phyloP scores from a whole-genome alignment of 2,797 vertebrate species.

The Anolis apletophallus region DNA sequence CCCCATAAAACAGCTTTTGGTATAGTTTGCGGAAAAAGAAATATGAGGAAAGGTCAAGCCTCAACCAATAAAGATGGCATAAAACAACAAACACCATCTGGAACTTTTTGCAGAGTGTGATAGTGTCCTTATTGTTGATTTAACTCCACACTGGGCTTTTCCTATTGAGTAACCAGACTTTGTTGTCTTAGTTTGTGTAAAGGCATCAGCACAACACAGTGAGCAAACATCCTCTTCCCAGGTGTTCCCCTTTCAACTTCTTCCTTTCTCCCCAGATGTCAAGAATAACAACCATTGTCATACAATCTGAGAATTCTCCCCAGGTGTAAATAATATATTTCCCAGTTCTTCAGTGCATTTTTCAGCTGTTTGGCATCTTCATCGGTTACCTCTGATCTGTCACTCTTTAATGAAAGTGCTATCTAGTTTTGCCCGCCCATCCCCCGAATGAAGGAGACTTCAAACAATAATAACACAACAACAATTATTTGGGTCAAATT shows the following conservation, averaged over 20 bases:
- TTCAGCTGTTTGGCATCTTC: too few species aligned
- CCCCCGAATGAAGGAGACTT: too few species aligned
- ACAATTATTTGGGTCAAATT: too few species aligned
- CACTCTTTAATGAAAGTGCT: too few species aligned
- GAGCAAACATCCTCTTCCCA: neutral
- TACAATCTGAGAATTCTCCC: too few species aligned
- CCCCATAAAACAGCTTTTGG: neutral
- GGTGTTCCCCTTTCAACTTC: neutral
- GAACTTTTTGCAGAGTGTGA: neutral
- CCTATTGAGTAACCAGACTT: neutral
- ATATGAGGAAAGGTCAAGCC: neutral
- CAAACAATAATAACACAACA: too few species aligned
- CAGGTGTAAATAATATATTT: too few species aligned
- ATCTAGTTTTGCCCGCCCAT: too few species aligned
- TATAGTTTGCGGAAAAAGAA: neutral
- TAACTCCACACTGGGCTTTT: neutral
- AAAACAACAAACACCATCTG: neutral
- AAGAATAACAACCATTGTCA: too few species aligned
- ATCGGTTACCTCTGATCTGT: too few species aligned
- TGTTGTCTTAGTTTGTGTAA: neutral
- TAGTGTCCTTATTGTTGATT: neutral
- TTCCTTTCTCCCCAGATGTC: too few species aligned
- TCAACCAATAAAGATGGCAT: neutral
- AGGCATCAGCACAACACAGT: neutral
- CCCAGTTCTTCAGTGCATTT: too few species aligned